Percentiles rank a stretch among this genome's conserved stretches.
These are phyloP conservation scores for Corythoichthys intestinalis DNA, from an alignment of 2,113 vertebrate genomes.

Conservation along the genomic window DNA sequence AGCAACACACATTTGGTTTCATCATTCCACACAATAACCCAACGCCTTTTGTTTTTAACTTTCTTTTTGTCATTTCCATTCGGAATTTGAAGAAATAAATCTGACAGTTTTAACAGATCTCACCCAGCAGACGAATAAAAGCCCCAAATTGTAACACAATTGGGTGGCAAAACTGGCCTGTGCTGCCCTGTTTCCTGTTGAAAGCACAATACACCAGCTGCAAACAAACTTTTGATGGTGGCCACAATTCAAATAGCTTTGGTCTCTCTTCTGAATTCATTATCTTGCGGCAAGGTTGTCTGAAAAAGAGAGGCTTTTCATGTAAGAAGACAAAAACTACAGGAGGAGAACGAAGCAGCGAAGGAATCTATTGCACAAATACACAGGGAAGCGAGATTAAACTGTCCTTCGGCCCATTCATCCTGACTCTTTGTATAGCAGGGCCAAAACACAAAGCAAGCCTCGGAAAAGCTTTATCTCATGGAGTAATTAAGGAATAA, in stretches of 20 bases:
- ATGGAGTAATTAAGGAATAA: constrained; percentile 65
- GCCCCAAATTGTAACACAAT: not conserved
- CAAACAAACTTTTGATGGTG: not conserved
- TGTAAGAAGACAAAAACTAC: constrained; percentile 15
- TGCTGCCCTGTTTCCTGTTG: not conserved
- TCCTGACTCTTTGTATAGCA: constrained; percentile 48
- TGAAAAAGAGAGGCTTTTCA: constrained; percentile 13
- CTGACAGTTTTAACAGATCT: not conserved
- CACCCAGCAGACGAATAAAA: not conserved
- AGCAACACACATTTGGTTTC: too few relatives aligned
- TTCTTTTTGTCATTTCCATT: too few relatives aligned
- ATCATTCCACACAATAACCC: too few relatives aligned
- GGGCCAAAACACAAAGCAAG: constrained; percentile 42
- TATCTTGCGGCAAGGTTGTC: constrained; percentile 19
- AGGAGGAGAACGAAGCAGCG: constrained; percentile 33
- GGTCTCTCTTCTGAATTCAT: constrained; percentile 24
- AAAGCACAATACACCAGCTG: not conserved
- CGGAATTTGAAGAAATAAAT: too few relatives aligned
- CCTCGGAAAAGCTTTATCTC: constrained; percentile 56
- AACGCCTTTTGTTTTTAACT: too few relatives aligned
- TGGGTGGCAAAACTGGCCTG: not conserved
- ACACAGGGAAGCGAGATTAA: constrained; percentile 50
- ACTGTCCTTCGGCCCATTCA: constrained; percentile 46
- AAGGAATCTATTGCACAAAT: constrained; percentile 39
- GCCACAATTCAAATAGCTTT: constrained; percentile 23